These are phyloP conservation scores for Thyatira batis DNA, from an alignment of 2,888 invertebrate genomes.

Conservation along the genomic window DNA sequence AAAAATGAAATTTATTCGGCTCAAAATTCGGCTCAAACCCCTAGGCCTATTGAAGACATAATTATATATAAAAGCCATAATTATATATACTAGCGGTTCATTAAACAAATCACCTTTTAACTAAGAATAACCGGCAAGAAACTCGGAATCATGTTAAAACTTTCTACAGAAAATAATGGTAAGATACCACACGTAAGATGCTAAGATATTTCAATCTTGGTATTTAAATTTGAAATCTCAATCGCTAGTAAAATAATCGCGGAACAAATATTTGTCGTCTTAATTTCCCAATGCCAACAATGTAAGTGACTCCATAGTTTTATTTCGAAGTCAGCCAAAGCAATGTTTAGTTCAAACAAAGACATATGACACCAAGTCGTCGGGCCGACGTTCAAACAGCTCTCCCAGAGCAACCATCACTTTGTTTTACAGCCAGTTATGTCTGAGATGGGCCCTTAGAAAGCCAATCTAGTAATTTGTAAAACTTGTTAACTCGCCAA, in stretches of 20 bases:
- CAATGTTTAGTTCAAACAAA: constrained; percentile 35
- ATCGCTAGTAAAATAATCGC: not conserved
- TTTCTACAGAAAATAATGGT: too few relatives aligned
- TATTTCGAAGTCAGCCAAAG: constrained; percentile 7
- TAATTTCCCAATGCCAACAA: constrained; percentile 1
- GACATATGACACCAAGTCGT: constrained; percentile 45
- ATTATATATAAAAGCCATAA: too few relatives aligned
- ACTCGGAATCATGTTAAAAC: too few relatives aligned
- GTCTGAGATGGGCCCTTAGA: constrained; percentile 29
- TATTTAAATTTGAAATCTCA: too few relatives aligned
- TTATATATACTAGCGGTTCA: too few relatives aligned
- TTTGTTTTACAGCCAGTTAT: constrained; percentile 47
- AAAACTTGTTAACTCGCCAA: constrained; percentile 43
- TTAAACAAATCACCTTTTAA: too few relatives aligned
- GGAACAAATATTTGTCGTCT: not conserved
- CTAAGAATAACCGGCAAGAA: too few relatives aligned
- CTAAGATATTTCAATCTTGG: too few relatives aligned
- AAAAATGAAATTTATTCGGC: too few relatives aligned
- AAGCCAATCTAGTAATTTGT: constrained; percentile 44
- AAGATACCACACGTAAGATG: too few relatives aligned
- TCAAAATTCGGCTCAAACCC: too few relatives aligned
- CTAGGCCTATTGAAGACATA: too few relatives aligned
- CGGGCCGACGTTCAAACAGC: constrained; percentile 27
- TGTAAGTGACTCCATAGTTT: constrained; percentile 9
- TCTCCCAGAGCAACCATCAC: constrained; percentile 30